Evolutionary conservation across 2,113 vertebrate species (phyloP).

Genomic region (Platanista minor): DNA sequence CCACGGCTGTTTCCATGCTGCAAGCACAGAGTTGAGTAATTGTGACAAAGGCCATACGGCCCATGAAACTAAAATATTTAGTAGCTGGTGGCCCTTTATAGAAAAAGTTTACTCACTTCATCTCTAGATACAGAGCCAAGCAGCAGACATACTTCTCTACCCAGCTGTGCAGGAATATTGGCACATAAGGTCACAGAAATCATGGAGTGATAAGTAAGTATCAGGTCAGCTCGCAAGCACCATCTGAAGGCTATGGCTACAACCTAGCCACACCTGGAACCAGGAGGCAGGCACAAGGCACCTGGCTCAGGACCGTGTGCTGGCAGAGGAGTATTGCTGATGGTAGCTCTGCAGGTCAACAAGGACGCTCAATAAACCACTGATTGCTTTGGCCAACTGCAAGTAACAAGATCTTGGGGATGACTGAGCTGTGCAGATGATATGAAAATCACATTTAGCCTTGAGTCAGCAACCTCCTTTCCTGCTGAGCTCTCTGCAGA

Average conservation of each 20-base stretch:
- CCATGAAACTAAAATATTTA: not conserved
- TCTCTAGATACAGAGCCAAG: not conserved
- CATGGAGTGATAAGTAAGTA: not conserved
- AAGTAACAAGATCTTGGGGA: not conserved
- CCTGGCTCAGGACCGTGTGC: not conserved
- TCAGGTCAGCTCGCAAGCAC: not conserved
- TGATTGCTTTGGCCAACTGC: not conserved
- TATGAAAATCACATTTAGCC: not conserved
- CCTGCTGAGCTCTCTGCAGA: not conserved
- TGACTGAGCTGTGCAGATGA: constrained; percentile 19
- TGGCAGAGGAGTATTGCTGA: not conserved
- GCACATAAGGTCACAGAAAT: not conserved
- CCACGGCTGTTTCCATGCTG: not conserved
- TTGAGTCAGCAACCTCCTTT: constrained; percentile 41
- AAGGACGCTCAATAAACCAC: not conserved
- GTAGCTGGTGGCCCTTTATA: not conserved
- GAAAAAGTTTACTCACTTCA: not conserved
- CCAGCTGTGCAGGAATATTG: not conserved
- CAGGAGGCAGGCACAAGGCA: not conserved
- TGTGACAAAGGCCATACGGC: not conserved
- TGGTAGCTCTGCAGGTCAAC: not conserved
- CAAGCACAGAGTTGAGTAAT: not conserved
- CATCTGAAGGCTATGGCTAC: not conserved
- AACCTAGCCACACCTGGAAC: not conserved
- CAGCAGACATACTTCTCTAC: not conserved